A percentile compares a stretch with the other conserved stretches of the same genome.
These are phyloP conservation scores for Vulpes vulpes DNA, from an alignment of 2,113 vertebrate species.

Conservation along the genomic window DNA sequence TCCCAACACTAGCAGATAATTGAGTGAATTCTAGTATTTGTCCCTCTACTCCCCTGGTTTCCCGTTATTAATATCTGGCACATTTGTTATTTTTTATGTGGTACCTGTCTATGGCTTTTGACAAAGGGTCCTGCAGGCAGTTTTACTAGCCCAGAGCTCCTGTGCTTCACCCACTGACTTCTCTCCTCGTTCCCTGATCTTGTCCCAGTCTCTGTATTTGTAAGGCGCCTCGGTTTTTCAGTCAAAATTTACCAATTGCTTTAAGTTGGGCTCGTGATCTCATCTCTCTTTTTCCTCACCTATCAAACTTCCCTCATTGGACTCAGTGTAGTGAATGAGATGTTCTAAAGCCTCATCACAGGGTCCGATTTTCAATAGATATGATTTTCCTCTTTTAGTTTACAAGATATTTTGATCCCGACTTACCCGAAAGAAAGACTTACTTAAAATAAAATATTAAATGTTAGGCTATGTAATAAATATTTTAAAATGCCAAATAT, in stretches of 20 bases:
- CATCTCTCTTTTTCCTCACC: constrained; percentile 17
- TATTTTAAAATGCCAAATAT: neutral
- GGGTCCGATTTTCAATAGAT: constrained; percentile 7
- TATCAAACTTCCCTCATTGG: neutral
- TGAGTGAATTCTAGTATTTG: neutral
- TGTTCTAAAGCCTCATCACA: neutral
- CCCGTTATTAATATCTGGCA: neutral
- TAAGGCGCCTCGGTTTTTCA: neutral
- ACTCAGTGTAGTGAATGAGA: neutral
- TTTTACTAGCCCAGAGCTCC: too few species aligned
- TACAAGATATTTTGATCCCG: neutral
- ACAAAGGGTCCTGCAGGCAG: neutral
- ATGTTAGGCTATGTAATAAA: neutral
- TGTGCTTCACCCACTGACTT: neutral
- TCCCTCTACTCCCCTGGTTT: neutral
- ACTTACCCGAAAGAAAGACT: neutral
- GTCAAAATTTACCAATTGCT: neutral
- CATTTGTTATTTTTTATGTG: neutral
- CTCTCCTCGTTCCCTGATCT: neutral
- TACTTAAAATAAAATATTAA: neutral
- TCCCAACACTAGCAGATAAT: neutral
- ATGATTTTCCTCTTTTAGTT: neutral
- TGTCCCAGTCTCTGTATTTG: neutral
- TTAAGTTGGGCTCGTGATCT: neutral
- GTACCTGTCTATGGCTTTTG: neutral